These are phyloP conservation scores for Meloidogyne hapla DNA, from an alignment of 1,140 invertebrate genomes.

Conservation along the genomic window DNA sequence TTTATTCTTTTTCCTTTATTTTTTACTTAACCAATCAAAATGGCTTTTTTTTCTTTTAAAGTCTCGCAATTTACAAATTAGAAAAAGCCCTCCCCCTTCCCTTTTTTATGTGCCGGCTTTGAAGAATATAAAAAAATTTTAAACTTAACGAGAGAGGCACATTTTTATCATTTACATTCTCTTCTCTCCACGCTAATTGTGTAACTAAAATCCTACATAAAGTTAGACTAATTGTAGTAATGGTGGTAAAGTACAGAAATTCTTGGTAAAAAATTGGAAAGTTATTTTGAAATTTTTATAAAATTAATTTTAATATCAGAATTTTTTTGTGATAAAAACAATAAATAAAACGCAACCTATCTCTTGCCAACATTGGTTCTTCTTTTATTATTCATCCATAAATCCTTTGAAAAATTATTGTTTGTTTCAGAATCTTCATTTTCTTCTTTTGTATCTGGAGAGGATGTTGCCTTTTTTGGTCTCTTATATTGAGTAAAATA, in stretches of 20 bases:
- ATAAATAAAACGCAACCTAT: not conserved
- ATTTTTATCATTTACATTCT: not conserved
- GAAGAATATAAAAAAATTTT: not conserved
- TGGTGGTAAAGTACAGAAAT: not conserved
- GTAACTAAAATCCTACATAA: not conserved
- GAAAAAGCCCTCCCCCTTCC: not conserved
- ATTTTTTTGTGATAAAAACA: not conserved
- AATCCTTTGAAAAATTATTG: not conserved
- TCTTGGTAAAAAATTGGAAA: no score
- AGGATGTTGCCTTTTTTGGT: not conserved
- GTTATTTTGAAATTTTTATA: no score
- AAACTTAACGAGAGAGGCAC: not conserved
- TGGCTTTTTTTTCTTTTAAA: not conserved
- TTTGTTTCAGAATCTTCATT: not conserved
- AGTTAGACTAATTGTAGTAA: not conserved
- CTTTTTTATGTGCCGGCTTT: not conserved
- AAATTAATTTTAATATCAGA: no score
- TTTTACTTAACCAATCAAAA: not conserved
- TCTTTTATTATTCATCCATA: not conserved
- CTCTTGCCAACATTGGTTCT: not conserved
- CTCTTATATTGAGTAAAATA: not conserved
- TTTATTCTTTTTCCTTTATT: not conserved
- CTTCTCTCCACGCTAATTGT: not conserved
- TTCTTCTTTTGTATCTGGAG: conserved; percentile 5
- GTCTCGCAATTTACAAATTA: not conserved